Base-by-base conservation (phyloP, 1,140 invertebrate genomes). In the Bacillus rossius region DNA sequence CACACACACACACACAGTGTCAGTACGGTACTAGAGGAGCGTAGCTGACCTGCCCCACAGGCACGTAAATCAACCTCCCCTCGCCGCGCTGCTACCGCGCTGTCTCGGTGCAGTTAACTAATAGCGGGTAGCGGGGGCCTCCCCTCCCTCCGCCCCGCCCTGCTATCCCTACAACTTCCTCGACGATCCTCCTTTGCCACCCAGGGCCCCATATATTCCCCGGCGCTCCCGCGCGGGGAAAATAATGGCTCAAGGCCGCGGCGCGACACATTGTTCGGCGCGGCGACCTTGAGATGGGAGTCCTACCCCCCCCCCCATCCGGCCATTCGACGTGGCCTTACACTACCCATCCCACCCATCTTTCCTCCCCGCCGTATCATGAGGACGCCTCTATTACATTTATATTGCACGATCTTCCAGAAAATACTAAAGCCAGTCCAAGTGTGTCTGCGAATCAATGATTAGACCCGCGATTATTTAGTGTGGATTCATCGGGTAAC, bases 31-130 rank as follows among this genome's bases (percentile, higher is more conserved):
- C 29, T 34, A 34, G 29, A 34, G 29, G 29, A 34, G 29, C 29
- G 10, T 34, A 4, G 29, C 29, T 34, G 53, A 55, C 53, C 53
- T 55, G 40, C 53, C 53, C 29, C 53, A 34, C 29, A 55, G 43
- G 22, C 17, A 42, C 53, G 53, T 55, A 55, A 55, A 55, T 55
- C 53, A 55, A 55, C 29, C 53, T 23, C 25, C 20, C 53, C 53
- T 16, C 29, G 20, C 20, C 40, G 38, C 5, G 23, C 53, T n/a
- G 29, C 50, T 20, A n/a, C 26, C 16, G 17, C n/a, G 37, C 50
- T 29, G 16, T 20, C 4, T 40, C 37, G 53, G 29, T 42, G 53
- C 23, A 42, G 29, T 55, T 40, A 42, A 55, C 41, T 55, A 55
- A 55, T 55, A 42, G 40, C 14, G 43, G 23, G 43, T 17, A 22